These are phyloP conservation scores for Arctopsyche grandis DNA, from an alignment of 1,140 invertebrate genomes.

Conservation along the genomic window DNA sequence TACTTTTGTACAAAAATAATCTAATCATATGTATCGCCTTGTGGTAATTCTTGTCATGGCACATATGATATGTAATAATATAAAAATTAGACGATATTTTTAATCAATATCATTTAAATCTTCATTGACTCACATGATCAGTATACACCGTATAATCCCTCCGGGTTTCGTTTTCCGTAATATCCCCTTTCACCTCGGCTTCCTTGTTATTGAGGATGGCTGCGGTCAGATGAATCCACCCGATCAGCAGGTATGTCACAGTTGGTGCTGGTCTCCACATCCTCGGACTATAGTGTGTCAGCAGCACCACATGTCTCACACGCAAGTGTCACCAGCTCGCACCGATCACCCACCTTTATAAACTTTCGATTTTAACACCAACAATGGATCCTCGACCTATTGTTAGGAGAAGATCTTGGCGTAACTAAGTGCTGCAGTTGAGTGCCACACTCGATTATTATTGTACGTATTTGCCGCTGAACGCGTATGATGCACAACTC, in stretches of 20 bases:
- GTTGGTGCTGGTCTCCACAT: no score
- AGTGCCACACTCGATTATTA: no score
- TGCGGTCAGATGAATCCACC: not conserved
- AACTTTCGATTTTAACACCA: not conserved
- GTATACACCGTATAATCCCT: constrained; percentile 1
- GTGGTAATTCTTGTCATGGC: no score
- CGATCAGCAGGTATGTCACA: not conserved
- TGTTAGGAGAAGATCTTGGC: constrained; percentile 3
- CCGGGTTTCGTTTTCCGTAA: not conserved
- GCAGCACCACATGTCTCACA: not conserved
- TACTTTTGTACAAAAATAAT: no score
- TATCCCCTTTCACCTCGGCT: not conserved
- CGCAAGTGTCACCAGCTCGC: not conserved
- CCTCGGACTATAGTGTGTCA: no score
- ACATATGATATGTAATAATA: no score
- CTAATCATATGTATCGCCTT: no score
- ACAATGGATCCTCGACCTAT: not conserved
- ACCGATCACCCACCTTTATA: not conserved
- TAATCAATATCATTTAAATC: no score
- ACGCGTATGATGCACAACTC: no score
- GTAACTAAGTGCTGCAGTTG: not conserved
- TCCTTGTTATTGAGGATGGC: not conserved
- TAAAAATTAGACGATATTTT: no score
- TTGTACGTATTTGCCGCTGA: no score
- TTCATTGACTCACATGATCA: constrained; percentile 14